These are phyloP conservation scores for Drosophila fulvimacula DNA, from an alignment of 2,888 invertebrate species.

Conservation along the genomic window DNA sequence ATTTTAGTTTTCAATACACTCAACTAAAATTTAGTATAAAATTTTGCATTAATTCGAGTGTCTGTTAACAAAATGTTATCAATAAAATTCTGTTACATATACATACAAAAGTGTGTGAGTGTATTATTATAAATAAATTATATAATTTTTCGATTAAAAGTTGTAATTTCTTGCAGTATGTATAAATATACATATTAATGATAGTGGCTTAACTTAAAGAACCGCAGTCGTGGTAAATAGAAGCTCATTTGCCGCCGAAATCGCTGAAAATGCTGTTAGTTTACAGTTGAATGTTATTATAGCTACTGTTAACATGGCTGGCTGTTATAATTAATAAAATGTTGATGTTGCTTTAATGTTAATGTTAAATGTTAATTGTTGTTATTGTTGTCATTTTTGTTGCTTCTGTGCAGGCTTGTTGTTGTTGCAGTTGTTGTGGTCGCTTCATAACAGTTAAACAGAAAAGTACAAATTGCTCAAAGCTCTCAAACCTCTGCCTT, in stretches of 20 bases:
- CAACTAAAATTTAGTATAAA: slow-evolving; percentile 39
- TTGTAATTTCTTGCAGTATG: slow-evolving; percentile 54
- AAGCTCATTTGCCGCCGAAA: slow-evolving; percentile 40
- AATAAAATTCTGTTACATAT: slow-evolving; percentile 47
- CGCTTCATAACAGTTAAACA: slow-evolving; percentile 70
- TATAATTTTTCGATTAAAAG: slow-evolving; percentile 44
- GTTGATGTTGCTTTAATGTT: slow-evolving; percentile 39
- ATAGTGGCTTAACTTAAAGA: slow-evolving; percentile 65
- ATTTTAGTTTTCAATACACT: slow-evolving; percentile 44
- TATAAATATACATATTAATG: slow-evolving; percentile 26
- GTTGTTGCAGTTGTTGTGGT: slow-evolving; percentile 47
- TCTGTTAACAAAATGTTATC: slow-evolving; percentile 39
- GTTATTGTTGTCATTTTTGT: slow-evolving; percentile 53
- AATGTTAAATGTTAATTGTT: slow-evolving; percentile 41
- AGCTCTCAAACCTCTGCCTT: slow-evolving; percentile 68
- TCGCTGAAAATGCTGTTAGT: slow-evolving; percentile 65
- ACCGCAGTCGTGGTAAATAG: slow-evolving; percentile 68
- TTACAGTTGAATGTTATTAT: slow-evolving; percentile 62
- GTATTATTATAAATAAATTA: slow-evolving; percentile 48
- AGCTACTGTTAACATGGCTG: slow-evolving; percentile 54
- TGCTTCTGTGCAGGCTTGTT: slow-evolving; percentile 61
- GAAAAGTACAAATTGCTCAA: slow-evolving; percentile 69
- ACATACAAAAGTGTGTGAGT: slow-evolving; percentile 45
- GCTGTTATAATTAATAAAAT: slow-evolving; percentile 38
- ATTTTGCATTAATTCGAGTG: slow-evolving; percentile 29